Evolutionary conservation across 2,888 invertebrate genomes (phyloP).

Genomic region (Drosophila eohydei): DNA sequence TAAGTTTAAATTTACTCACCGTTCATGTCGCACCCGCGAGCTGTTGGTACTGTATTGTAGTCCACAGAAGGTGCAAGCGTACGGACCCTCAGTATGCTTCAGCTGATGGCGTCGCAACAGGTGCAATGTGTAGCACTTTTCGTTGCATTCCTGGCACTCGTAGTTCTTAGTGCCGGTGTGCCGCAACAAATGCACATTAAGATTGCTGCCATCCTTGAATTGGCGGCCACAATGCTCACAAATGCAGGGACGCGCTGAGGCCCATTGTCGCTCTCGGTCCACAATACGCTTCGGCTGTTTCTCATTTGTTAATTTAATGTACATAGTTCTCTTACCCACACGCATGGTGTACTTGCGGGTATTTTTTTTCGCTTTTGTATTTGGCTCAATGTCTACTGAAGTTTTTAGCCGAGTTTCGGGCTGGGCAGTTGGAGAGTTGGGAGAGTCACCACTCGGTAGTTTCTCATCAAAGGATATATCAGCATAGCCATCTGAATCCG

Average conservation of each 20-base stretch:
- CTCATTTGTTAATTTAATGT: conserved; percentile 66
- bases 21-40: conserved; percentile 67
- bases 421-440: neutral
- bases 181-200: conserved; percentile 63
- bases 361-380: conserved; percentile 7
- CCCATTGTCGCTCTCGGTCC: conserved; percentile 64
- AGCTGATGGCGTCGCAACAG: conserved; percentile 64
- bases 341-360: conserved; percentile 71
- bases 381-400: neutral
- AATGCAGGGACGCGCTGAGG: conserved; percentile 57
- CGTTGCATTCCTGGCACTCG: conserved; percentile 61
- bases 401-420: neutral
- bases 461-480: conserved; percentile 7
- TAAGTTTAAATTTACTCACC: conserved; percentile 33
- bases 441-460: neutral
- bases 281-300: conserved; percentile 68
- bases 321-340: conserved; percentile 64
- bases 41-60: conserved; percentile 72
- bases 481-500: conserved; percentile 19
- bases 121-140: conserved; percentile 68
- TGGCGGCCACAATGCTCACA: conserved; percentile 70
- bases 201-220: conserved; percentile 64
- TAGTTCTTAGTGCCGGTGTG: conserved; percentile 72
- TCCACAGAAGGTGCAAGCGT: conserved; percentile 70
- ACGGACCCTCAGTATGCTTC: conserved; percentile 70